Evolutionary conservation across 2,888 invertebrate genomes (phyloP).

Genomic region (Lepetodrilus schrolli): DNA sequence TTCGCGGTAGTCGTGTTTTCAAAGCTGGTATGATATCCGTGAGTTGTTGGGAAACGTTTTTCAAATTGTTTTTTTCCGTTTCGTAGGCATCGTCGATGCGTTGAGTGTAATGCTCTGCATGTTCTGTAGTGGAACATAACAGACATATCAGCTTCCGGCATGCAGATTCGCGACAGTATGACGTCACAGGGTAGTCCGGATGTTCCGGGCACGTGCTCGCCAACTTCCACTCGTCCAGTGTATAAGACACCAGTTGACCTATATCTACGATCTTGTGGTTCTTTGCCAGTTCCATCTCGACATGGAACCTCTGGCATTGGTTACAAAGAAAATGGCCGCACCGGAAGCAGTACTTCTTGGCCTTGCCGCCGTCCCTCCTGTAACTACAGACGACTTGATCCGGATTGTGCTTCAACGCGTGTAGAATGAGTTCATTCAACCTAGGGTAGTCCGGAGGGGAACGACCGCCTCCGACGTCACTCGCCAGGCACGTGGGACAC

Average conservation of each 20-base stretch:
- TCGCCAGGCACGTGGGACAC: neutral
- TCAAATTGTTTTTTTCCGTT: neutral
- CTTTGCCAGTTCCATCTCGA: neutral
- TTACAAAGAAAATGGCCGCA: conserved; percentile 14
- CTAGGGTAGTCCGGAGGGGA: neutral
- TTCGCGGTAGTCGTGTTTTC: neutral
- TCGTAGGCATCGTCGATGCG: conserved; percentile 1
- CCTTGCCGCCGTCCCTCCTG: neutral
- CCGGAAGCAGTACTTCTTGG: neutral
- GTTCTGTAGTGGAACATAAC: neutral
- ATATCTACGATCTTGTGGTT: neutral
- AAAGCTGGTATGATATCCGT: neutral
- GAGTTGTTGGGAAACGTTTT: neutral
- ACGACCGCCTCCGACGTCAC: neutral
- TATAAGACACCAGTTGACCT: neutral
- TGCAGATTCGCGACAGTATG: neutral
- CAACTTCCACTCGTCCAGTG: neutral
- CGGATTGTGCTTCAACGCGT: neutral
- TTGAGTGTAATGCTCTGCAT: neutral
- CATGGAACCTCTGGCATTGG: conserved; percentile 14
- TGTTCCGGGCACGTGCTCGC: neutral
- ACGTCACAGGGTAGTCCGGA: neutral
- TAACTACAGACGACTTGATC: neutral
- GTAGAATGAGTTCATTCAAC: neutral
- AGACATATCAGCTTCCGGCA: conserved; percentile 20